phyloP scores from a whole-genome alignment of 2,888 invertebrate genomes.

The Noctua janthe region DNA sequence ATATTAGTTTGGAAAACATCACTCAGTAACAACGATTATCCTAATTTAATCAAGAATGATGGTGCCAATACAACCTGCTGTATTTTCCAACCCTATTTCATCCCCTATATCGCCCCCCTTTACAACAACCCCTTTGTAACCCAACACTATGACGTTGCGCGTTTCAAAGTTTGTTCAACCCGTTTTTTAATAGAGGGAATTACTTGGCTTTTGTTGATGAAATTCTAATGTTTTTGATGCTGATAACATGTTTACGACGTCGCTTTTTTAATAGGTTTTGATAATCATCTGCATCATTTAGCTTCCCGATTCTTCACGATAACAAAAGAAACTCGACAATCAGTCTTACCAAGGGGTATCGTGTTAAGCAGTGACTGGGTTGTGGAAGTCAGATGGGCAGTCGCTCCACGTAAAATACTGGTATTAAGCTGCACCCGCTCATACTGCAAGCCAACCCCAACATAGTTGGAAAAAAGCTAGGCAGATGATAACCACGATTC shows the following conservation, averaged over 20 bases:
- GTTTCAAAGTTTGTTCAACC: conserved; percentile 37
- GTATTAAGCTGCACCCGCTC: neutral
- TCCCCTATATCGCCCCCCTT: conserved; percentile 31
- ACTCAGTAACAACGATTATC: neutral
- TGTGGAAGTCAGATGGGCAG: neutral
- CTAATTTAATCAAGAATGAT: conserved; percentile 15
- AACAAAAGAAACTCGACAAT: neutral
- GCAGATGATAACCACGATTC: neutral
- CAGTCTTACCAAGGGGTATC: neutral
- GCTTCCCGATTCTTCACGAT: neutral
- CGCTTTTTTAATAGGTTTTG: conserved; percentile 4
- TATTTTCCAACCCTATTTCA: conserved; percentile 42
- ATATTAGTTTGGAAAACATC: neutral
- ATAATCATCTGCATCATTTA: neutral
- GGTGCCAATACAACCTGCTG: conserved; percentile 11
- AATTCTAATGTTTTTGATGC: conserved; percentile 2
- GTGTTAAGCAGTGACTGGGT: neutral
- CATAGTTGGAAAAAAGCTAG: neutral
- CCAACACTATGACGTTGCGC: conserved; percentile 53
- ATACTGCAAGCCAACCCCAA: neutral
- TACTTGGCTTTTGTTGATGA: conserved; percentile 18
- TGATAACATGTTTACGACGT: neutral
- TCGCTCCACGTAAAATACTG: neutral
- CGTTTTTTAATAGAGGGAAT: conserved; percentile 50
- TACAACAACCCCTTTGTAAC: conserved; percentile 53